Percentiles rank a stretch among this genome's conserved stretches.
Conservation (phyloP, 2,888 invertebrate species). For the Synanthedon tipuliformis region DNA sequence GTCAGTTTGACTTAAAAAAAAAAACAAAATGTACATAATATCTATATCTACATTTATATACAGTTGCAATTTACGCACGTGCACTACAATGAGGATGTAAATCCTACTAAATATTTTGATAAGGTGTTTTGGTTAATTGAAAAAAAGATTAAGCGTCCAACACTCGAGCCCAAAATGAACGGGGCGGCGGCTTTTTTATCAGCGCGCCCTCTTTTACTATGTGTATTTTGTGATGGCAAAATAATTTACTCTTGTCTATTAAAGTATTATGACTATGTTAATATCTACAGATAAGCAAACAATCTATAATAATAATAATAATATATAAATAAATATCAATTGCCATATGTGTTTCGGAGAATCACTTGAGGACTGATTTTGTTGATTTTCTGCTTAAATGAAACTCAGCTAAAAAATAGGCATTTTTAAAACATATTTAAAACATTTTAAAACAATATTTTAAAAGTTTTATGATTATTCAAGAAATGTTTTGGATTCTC, state of each 20-base stretch:
- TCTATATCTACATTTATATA: too few relatives aligned
- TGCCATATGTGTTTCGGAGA: too few relatives aligned
- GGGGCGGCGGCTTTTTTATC: slow-evolving; percentile 15
- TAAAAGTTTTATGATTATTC: background rate
- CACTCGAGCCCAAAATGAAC: slow-evolving; percentile 13
- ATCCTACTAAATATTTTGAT: slow-evolving; percentile 56
- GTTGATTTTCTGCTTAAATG: too few relatives aligned
- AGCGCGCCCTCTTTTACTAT: slow-evolving; percentile 13
- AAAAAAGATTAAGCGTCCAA: slow-evolving; percentile 47
- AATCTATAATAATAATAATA: too few relatives aligned
- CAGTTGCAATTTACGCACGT: slow-evolving; percentile 29
- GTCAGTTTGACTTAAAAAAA: too few relatives aligned
- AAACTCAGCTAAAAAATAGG: too few relatives aligned
- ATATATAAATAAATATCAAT: too few relatives aligned
- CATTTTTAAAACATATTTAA: too few relatives aligned
- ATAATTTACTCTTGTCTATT: slow-evolving; percentile 14
- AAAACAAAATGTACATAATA: too few relatives aligned
- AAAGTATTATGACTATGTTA: background rate
- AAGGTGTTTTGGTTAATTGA: slow-evolving; percentile 62
- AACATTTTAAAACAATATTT: too few relatives aligned
- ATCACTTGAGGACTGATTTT: too few relatives aligned
- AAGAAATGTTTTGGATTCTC: background rate
- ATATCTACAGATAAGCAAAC: too few relatives aligned
- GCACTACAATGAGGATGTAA: slow-evolving; percentile 52
- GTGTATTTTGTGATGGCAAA: slow-evolving; percentile 14